Conservation (phyloP, 2,888 invertebrate genomes). For the Acutogordius australiensis region DNA sequence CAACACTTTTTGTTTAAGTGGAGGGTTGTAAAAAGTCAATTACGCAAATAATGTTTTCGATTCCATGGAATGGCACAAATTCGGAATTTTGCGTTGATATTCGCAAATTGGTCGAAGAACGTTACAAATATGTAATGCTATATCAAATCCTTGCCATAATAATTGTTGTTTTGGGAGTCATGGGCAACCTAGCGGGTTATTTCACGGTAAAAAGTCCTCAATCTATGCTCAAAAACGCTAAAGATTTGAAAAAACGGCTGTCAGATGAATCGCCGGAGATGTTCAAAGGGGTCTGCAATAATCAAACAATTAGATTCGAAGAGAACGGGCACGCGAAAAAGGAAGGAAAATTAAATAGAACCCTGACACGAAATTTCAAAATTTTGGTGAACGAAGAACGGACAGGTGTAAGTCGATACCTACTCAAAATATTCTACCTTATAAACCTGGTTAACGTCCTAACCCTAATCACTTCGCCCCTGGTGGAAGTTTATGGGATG, state of each 20-base stretch:
- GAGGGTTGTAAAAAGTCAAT: too few species aligned
- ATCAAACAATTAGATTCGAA: too few species aligned
- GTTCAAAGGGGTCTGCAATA: too few species aligned
- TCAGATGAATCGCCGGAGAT: not conserved
- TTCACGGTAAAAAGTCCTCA: not conserved
- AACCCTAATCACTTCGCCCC: not conserved
- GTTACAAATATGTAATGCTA: not conserved
- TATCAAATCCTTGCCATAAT: not conserved
- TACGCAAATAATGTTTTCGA: too few species aligned
- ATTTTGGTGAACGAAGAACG: not conserved
- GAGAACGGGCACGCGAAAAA: too few species aligned
- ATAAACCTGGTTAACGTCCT: not conserved
- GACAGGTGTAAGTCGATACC: not conserved
- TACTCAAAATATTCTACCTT: not conserved
- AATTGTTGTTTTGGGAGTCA: not conserved
- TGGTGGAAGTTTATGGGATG: not conserved
- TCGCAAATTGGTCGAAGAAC: not conserved
- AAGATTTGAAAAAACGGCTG: not conserved
- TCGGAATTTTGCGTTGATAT: not conserved
- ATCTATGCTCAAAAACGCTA: not conserved
- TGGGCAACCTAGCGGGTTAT: not conserved
- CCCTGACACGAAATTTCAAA: not conserved
- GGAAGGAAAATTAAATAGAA: too few species aligned
- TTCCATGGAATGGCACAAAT: too few species aligned
- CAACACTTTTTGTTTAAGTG: too few species aligned